These are phyloP conservation scores for Epizoanthus illoricatus DNA, from an alignment of 92 coral and sea anemone species.

Conservation along the genomic window DNA sequence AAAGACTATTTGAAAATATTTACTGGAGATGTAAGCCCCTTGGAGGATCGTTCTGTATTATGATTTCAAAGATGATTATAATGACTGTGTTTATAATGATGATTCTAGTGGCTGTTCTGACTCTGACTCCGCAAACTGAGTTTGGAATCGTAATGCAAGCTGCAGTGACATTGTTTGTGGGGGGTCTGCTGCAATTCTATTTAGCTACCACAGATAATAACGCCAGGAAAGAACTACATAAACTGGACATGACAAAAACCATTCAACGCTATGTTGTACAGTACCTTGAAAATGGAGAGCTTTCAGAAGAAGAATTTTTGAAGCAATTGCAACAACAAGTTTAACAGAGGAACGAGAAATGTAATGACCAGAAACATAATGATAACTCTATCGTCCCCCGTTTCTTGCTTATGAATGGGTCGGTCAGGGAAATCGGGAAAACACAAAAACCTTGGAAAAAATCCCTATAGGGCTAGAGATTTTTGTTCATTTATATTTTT, in stretches of 20 bases:
- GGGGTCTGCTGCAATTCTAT: not conserved
- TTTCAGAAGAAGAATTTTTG: not conserved
- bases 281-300: not conserved
- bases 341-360: too few relatives aligned
- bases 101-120: not conserved
- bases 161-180: not conserved
- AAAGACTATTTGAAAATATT: conserved; percentile 4
- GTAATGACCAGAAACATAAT: too few relatives aligned
- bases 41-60: not conserved
- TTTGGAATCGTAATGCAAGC: not conserved
- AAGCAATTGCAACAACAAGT: not conserved
- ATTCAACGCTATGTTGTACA: not conserved
- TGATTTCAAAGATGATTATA: not conserved
- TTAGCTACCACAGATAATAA: not conserved
- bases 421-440: too few relatives aligned
- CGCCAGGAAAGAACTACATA: not conserved
- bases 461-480: too few relatives aligned
- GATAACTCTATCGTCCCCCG: too few relatives aligned
- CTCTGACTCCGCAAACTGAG: conserved; percentile 4
- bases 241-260: not conserved
- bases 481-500: too few relatives aligned
- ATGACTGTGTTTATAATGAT: not conserved
- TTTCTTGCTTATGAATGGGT: too few relatives aligned
- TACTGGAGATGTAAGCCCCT: not conserved
- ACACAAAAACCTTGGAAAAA: too few relatives aligned